A percentile compares a stretch with the other conserved stretches of the same genome.
These are phyloP conservation scores for Caenorhabditis virilis DNA, from an alignment of 2,888 invertebrate species.

Conservation along the genomic window DNA sequence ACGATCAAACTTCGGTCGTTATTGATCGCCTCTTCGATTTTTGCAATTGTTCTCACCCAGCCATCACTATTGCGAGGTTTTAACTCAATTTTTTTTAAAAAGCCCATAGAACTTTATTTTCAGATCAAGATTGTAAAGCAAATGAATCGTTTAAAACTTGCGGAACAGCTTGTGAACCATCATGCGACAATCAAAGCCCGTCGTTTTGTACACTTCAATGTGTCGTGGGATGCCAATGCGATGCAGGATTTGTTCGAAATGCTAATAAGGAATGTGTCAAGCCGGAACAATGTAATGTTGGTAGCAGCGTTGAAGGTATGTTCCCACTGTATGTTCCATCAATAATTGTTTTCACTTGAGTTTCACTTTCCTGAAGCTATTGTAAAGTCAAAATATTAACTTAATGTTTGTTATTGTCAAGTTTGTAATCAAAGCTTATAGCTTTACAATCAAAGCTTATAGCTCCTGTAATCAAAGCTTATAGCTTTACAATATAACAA, in stretches of 20 bases:
- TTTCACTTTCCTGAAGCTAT: too few species aligned
- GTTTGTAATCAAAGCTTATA: too few species aligned
- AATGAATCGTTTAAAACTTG: constrained; percentile 30
- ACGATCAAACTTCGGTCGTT: too few species aligned
- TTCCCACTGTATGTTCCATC: too few species aligned
- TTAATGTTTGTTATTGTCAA: too few species aligned
- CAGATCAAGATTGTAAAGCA: constrained; percentile 25
- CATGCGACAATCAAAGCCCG: constrained; percentile 25
- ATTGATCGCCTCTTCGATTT: too few species aligned
- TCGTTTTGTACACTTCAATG: constrained; percentile 38
- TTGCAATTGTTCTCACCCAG: background rate
- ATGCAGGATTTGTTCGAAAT: constrained; percentile 25
- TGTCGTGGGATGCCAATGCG: constrained; percentile 37
- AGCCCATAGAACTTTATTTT: background rate
- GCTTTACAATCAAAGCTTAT: too few species aligned
- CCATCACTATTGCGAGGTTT: background rate
- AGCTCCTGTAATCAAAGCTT: too few species aligned
- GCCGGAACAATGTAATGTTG: constrained; percentile 8
- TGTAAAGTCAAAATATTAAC: too few species aligned
- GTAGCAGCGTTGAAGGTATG: too few species aligned
- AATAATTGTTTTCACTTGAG: too few species aligned
- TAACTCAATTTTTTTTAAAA: background rate
- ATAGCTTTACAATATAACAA: too few species aligned
- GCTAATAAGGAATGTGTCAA: constrained; percentile 19
- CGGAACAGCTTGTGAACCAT: constrained; percentile 37